Evolutionary conservation across 2,113 vertebrate species (phyloP).

Genomic region (Pangasianodon hypophthalmus): DNA sequence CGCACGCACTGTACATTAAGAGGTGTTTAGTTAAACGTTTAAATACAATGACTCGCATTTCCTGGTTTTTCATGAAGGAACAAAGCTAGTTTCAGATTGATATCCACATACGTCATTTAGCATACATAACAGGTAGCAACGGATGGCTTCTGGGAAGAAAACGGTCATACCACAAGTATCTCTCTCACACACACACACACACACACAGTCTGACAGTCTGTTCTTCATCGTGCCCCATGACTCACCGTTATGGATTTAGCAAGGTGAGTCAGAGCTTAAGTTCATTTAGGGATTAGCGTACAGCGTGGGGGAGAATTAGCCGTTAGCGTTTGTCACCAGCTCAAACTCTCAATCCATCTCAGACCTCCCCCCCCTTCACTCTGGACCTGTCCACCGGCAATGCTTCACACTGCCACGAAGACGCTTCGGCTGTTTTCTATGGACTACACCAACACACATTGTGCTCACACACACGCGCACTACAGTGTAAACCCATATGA

Average conservation of each 20-base stretch:
- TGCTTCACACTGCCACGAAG: too few relatives aligned
- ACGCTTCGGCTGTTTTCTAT: too few relatives aligned
- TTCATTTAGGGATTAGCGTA: slow-evolving; percentile 19
- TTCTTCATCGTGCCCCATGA: neutral
- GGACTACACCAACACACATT: too few relatives aligned
- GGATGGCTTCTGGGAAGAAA: neutral
- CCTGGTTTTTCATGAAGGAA: neutral
- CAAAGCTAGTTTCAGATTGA: neutral
- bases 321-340: neutral
- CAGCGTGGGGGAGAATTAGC: neutral
- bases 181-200: slow-evolving; percentile 5
- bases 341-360: neutral
- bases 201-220: neutral
- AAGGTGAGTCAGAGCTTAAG: slow-evolving; percentile 25
- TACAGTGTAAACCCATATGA: too few relatives aligned
- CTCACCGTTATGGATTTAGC: neutral
- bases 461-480: too few relatives aligned
- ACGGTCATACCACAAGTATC: neutral
- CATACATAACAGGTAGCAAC: neutral
- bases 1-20: neutral
- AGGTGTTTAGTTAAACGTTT: neutral
- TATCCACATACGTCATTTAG: neutral
- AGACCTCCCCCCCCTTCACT: too few relatives aligned
- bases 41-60: neutral
- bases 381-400: too few relatives aligned